These are phyloP conservation scores for Lampris megalopsis DNA, from an alignment of 2,113 vertebrate genomes.

Conservation along the genomic window DNA sequence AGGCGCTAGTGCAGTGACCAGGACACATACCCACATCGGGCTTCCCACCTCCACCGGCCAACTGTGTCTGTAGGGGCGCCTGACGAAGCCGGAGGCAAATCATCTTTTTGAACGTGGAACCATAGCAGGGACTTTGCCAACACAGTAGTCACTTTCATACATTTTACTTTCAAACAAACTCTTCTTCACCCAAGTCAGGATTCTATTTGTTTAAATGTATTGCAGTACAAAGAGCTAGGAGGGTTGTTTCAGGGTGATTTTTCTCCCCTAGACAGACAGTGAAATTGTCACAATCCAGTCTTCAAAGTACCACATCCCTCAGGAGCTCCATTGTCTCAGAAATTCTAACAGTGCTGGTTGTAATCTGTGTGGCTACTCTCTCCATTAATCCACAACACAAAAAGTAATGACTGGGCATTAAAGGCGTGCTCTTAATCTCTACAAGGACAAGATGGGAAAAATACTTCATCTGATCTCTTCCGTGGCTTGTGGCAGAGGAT, in stretches of 20 bases:
- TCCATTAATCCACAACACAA: slow-evolving; percentile 51
- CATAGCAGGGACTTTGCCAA: background rate
- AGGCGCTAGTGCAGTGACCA: too few species aligned
- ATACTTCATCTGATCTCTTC: slow-evolving; percentile 20
- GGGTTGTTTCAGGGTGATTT: slow-evolving; percentile 8
- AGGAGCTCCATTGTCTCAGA: slow-evolving; percentile 60
- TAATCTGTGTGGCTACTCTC: slow-evolving; percentile 65
- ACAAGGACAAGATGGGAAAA: slow-evolving; percentile 16
- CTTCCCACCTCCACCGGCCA: too few species aligned
- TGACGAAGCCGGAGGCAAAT: background rate
- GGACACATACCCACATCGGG: too few species aligned
- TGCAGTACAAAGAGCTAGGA: slow-evolving; percentile 11
- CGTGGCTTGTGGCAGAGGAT: too few species aligned
- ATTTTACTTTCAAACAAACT: too few species aligned
- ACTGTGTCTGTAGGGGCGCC: too few species aligned
- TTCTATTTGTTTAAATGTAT: background rate
- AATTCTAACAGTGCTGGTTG: slow-evolving; percentile 57
- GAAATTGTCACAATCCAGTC: slow-evolving; percentile 57
- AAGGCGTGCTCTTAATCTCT: slow-evolving; percentile 31
- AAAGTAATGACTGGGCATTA: slow-evolving; percentile 42
- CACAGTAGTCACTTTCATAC: background rate
- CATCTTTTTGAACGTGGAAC: background rate
- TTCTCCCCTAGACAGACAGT: slow-evolving; percentile 39
- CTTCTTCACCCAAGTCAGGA: too few species aligned
- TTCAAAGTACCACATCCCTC: slow-evolving; percentile 34